Evolutionary conservation across 2,797 vertebrate genomes (phyloP), one percentile per base, ranked within the genome.

Genomic region (Acipenser ruthenus): DNA sequence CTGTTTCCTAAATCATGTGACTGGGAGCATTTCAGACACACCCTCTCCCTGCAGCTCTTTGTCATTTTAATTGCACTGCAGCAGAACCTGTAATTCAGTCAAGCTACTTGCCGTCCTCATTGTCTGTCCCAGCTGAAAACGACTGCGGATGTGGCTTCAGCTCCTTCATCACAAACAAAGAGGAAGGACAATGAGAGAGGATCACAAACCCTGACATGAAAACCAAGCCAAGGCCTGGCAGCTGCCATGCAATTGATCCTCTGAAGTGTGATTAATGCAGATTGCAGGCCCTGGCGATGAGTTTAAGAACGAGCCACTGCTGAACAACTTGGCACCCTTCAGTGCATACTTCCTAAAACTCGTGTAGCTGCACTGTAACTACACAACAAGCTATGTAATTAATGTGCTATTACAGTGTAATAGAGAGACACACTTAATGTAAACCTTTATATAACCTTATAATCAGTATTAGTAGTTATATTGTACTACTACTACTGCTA

Each of bases 171-270:
- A 68, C 67, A 68, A 60, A 75, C 73, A 81, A 68, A 78, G 66
- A 78, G 70, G 69, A 59, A 68, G 73, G 77, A 85, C 84, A 88
- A 88, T 85, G 79, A 79, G 79, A 83, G 86, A 82, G 73, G 80
- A 88, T 85, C 82, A 82, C 79, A 79, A 78, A 76, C 77, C 73
- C 79, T 85, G 82, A 84, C 83, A 85, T 74, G 73, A 72, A 75
- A 74, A 84, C 79, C 69, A 84, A 84, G 86, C 84, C 83, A 84
- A 89, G 84, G 86, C 81, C 83, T 82, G 78, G 80, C 23, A 37
- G 23, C 23, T 37, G 23, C 23, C 37, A 37, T 37, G 37, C 37
- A 37, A 37, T 4, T 37, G 37, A 37, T 37, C 37, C 37, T 37
- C 37, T 37, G 37, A 37, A 37, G 37, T 4, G 37, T 37, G 37